phyloP scores from a whole-genome alignment of 2,888 invertebrate species.

The Aproaerema taeniolella region DNA sequence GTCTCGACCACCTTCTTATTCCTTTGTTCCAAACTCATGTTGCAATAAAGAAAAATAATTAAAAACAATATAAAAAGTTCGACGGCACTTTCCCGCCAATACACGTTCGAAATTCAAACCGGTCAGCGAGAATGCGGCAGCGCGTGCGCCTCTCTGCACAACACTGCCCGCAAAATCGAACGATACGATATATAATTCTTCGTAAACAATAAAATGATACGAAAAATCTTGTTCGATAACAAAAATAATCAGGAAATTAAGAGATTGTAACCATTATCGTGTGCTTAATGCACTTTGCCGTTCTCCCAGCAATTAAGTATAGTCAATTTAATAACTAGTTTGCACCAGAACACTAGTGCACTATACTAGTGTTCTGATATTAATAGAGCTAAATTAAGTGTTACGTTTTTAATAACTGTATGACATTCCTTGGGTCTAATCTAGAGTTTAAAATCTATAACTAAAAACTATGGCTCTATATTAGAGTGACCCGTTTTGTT shows the following conservation, averaged over 20 bases:
- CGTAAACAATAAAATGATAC: constrained; percentile 30
- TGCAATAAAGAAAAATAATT: too few species aligned
- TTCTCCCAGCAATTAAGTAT: too few species aligned
- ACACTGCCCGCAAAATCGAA: constrained; percentile 42
- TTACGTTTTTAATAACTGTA: too few species aligned
- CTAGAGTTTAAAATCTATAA: too few species aligned
- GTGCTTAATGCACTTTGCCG: background rate
- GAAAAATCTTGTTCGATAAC: constrained; percentile 2
- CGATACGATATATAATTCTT: constrained; percentile 40
- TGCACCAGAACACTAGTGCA: too few species aligned
- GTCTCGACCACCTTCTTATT: constrained; percentile 65
- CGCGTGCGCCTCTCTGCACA: constrained; percentile 40
- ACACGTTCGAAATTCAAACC: constrained; percentile 34
- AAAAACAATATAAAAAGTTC: constrained; percentile 23
- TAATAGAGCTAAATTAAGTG: too few species aligned
- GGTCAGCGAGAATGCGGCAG: constrained; percentile 41
- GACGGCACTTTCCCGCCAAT: constrained; percentile 53
- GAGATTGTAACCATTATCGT: background rate
- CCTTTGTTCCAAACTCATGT: constrained; percentile 65
- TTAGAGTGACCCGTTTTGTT: too few species aligned
- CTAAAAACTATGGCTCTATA: too few species aligned
- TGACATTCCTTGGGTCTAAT: too few species aligned
- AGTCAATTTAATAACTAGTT: too few species aligned
- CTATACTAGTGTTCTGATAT: too few species aligned
- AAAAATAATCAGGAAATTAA: constrained; percentile 4